phyloP scores from a whole-genome alignment of 2,797 vertebrate species.

The Lagocephalus sceleratus region DNA sequence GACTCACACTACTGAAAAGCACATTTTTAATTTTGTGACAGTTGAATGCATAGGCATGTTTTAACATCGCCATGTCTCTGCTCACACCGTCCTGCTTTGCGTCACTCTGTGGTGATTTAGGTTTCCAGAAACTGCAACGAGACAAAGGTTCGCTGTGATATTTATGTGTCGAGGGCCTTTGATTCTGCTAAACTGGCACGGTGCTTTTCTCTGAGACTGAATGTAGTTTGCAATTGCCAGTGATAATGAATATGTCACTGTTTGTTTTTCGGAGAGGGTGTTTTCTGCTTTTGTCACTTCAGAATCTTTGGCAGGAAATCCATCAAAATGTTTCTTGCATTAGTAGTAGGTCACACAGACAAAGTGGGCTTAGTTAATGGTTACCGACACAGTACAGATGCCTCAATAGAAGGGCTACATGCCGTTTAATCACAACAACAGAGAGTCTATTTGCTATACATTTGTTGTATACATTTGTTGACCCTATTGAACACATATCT shows the following conservation, averaged over 20 bases:
- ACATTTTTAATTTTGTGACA: conserved; percentile 47
- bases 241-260: conserved; percentile 56
- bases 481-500: conserved; percentile 33
- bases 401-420: conserved; percentile 21
- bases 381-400: conserved; percentile 41
- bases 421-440: conserved; percentile 38
- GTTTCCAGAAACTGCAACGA: conserved; percentile 43
- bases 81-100: conserved; percentile 22
- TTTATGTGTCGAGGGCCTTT: conserved; percentile 54
- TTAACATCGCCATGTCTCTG: conserved; percentile 22
- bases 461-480: conserved; percentile 36
- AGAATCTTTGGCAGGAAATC: conserved; percentile 38
- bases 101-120: conserved; percentile 32
- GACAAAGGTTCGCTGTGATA: conserved; percentile 53
- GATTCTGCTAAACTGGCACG: conserved; percentile 43
- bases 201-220: conserved; percentile 44
- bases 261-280: conserved; percentile 42
- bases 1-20: conserved; percentile 39
- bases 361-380: conserved; percentile 62
- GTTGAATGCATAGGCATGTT: conserved; percentile 18
- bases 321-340: conserved; percentile 57
- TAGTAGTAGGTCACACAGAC: conserved; percentile 39
- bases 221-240: conserved; percentile 23
- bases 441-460: conserved; percentile 13
- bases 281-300: conserved; percentile 40